phyloP scores from a whole-genome alignment of 2,113 vertebrate species.

The Onychorhynchus coronatus region DNA sequence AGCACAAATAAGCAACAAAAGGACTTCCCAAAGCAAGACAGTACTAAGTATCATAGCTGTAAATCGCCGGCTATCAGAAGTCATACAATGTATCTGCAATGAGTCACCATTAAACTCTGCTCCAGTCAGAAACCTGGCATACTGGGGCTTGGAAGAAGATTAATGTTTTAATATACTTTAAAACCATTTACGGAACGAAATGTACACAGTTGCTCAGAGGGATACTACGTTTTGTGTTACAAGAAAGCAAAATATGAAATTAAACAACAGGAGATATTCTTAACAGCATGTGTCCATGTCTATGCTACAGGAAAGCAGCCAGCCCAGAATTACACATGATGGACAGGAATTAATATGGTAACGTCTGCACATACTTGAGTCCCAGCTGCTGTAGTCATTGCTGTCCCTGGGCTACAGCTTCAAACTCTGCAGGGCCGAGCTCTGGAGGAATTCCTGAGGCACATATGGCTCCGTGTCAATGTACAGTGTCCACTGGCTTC shows the following conservation, averaged over 20 bases:
- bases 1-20: conserved; percentile 32
- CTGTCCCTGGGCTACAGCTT: not conserved
- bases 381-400: fast-evolving
- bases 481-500: fast-evolving
- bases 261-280: not conserved
- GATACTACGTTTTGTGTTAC: not conserved
- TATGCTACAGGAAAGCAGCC: not conserved
- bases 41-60: not conserved
- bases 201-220: not conserved
- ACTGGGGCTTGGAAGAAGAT: not conserved
- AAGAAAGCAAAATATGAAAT: not conserved
- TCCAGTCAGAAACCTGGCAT: conserved; percentile 45
- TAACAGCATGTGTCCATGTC: not conserved
- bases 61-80: conserved; percentile 30
- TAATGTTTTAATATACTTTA: conserved; percentile 31
- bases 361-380: not conserved
- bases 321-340: not conserved
- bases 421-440: not conserved
- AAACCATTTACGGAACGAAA: not conserved
- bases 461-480: not conserved
- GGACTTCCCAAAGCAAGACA: not conserved
- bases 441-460: fast-evolving
- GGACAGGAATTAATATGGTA: not conserved
- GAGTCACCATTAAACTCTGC: conserved; percentile 17
- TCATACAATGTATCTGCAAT: not conserved